Percentiles rank a stretch among this genome's conserved stretches.
Evolutionary conservation across 2,888 invertebrate genomes (phyloP).

Genomic region (Cryptocheilus praepositus): DNA sequence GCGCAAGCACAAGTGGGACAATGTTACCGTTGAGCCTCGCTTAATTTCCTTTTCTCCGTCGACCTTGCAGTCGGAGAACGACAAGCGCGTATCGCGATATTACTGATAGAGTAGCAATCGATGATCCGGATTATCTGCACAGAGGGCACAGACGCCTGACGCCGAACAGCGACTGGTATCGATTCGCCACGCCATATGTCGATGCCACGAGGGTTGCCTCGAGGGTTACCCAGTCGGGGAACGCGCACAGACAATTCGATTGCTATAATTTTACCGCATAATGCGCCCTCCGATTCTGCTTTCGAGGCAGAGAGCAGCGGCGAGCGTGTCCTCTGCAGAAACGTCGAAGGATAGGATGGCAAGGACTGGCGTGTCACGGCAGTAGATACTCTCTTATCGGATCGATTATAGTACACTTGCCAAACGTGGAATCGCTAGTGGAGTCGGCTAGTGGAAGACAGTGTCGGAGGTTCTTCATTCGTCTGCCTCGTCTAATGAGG

Average conservation of each 20-base stretch:
- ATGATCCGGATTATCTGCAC: slow-evolving; percentile 10
- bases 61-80: neutral
- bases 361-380: no score
- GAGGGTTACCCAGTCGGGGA: neutral
- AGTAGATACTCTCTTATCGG: no score
- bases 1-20: no score
- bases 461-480: no score
- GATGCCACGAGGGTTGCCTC: slow-evolving; percentile 5
- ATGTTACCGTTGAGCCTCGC: neutral
- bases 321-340: neutral
- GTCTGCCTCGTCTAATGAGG: no score
- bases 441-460: no score
- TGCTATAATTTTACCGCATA: slow-evolving; percentile 6
- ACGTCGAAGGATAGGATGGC: no score
- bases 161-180: neutral
- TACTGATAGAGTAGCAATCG: neutral
- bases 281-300: neutral
- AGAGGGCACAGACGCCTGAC: neutral
- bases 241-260: slow-evolving; percentile 1
- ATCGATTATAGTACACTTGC: no score
- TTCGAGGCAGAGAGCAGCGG: neutral
- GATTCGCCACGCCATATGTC: slow-evolving; percentile 1
- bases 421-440: no score
- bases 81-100: slow-evolving; percentile 5
- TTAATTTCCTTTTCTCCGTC: no score